Evolutionary conservation across 2,113 vertebrate species (phyloP).

Genomic region (Sinosuthora webbiana): DNA sequence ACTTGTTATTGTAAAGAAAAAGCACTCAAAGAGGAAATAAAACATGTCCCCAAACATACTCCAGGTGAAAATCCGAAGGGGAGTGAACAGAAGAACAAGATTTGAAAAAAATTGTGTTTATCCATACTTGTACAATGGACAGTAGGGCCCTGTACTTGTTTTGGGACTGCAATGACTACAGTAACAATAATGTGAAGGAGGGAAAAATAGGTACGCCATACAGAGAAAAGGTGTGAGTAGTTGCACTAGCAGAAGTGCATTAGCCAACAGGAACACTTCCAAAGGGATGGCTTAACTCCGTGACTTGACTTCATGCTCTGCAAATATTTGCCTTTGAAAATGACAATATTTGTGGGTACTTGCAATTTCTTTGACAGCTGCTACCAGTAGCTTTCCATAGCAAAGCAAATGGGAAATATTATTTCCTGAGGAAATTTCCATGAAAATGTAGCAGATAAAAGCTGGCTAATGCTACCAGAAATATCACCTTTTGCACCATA

Average conservation of each 20-base stretch:
- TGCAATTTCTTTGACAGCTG: constrained; percentile 53
- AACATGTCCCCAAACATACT: not conserved
- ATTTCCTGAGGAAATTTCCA: constrained; percentile 38
- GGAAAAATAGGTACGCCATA: not conserved
- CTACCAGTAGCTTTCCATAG: constrained; percentile 50
- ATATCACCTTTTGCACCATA: not conserved
- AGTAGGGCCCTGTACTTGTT: not conserved
- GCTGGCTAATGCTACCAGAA: not conserved
- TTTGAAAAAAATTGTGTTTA: not conserved
- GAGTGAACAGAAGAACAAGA: not conserved
- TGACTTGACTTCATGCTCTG: constrained; percentile 37
- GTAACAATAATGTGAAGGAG: not conserved
- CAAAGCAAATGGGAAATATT: constrained; percentile 9
- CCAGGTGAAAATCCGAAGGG: not conserved
- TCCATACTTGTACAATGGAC: not conserved
- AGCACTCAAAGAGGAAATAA: not conserved
- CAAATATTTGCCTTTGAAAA: constrained; percentile 67
- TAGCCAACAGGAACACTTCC: constrained; percentile 31
- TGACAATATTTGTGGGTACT: constrained; percentile 50
- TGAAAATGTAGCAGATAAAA: not conserved
- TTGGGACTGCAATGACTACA: not conserved
- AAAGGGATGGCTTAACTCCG: constrained; percentile 40
- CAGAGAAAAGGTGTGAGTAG: constrained; percentile 8
- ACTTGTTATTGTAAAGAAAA: not conserved
- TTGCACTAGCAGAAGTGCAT: not conserved